Base-by-base conservation (phyloP, 1,140 invertebrate species). In the Delia radicum region DNA sequence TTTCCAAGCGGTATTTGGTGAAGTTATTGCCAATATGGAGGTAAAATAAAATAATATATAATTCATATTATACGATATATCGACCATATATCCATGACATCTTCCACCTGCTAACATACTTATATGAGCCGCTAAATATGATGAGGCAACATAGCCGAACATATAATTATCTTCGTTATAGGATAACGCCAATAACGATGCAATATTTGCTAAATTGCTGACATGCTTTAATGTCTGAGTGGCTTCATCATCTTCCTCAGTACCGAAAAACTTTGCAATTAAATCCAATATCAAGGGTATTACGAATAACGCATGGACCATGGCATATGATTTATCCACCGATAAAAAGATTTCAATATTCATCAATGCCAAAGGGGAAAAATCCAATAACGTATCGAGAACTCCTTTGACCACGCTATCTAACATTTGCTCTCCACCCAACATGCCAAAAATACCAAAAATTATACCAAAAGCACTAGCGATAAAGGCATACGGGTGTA, bases 391-490 rank as follows among this genome's bases (percentile, higher is more conserved):
- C 8, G n/a, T 21, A 13, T 69, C 65, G 5, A 69, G n/a, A 1
- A 69, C 65, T n/a, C 48, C 42, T 26, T 73, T 48, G 10, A 73
- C 72, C 13, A 55, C 8, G 21, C 72, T 26, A 13, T 24, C 18
- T 5, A 10, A 5, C 8, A 31, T 5, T n/a, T 73, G 42, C 74
- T 61, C n/a, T 10, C 65, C 65, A 37, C 65, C 65, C 7, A 69
- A n/a, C 15, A 83, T 78, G 29, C 81, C 81, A 55, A 81, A 28
- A 2, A 83, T 46, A 0, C 81, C 81, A 27, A 81, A 82, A 0
- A 81, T 71, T 42, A 82, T 76, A 28, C 81, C 82, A 15, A 82
- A 8, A 1, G 78, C 75, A 7, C 80, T 78, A 6, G 78, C 80
- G 27, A 75, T 76, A 79, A 80, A 83, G 2, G 78, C 79, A 24